Percentiles rank a stretch among this genome's conserved stretches.
Evolutionary conservation across 92 coral and sea anemone species (phyloP).

Genomic region (Desmophyllum pertusum): DNA sequence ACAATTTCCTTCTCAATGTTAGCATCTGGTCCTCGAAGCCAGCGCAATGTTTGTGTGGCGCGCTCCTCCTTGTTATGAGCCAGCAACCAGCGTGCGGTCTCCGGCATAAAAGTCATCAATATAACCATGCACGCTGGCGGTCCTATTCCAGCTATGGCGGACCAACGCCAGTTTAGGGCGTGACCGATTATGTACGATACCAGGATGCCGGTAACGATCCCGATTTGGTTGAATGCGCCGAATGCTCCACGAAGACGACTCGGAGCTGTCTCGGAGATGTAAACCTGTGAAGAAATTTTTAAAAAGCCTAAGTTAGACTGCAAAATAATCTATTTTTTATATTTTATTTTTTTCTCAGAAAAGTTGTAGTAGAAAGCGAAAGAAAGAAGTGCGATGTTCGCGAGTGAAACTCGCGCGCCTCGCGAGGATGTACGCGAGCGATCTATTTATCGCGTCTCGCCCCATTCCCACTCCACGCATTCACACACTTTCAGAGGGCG

Average conservation of each 20-base stretch:
- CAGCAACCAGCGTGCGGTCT: constrained; percentile 86
- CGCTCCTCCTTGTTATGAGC: constrained; percentile 63
- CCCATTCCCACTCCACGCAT: too few species aligned
- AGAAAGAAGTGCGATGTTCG: too few species aligned
- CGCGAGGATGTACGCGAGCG: too few species aligned
- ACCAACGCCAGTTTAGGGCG: constrained; percentile 69
- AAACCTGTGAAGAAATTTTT: constrained; percentile 44
- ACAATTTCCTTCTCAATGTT: constrained; percentile 63
- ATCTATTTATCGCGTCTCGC: too few species aligned
- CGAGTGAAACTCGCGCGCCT: too few species aligned
- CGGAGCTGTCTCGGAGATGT: constrained; percentile 83
- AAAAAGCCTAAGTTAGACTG: not conserved
- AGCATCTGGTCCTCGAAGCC: constrained; percentile 77
- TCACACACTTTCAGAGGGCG: too few species aligned
- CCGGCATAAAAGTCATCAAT: constrained; percentile 79
- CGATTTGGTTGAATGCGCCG: constrained; percentile 79
- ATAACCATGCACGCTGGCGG: constrained; percentile 70
- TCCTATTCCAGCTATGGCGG: constrained; percentile 68
- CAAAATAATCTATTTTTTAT: not conserved
- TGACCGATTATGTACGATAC: constrained; percentile 68
- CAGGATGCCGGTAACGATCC: constrained; percentile 71
- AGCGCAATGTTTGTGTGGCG: constrained; percentile 58
- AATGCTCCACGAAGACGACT: constrained; percentile 70
- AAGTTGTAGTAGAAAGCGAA: too few species aligned
- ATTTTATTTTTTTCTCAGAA: too few species aligned